These are phyloP conservation scores for Megatriorchis doriae DNA, from an alignment of 2,113 vertebrate species.

Conservation along the genomic window DNA sequence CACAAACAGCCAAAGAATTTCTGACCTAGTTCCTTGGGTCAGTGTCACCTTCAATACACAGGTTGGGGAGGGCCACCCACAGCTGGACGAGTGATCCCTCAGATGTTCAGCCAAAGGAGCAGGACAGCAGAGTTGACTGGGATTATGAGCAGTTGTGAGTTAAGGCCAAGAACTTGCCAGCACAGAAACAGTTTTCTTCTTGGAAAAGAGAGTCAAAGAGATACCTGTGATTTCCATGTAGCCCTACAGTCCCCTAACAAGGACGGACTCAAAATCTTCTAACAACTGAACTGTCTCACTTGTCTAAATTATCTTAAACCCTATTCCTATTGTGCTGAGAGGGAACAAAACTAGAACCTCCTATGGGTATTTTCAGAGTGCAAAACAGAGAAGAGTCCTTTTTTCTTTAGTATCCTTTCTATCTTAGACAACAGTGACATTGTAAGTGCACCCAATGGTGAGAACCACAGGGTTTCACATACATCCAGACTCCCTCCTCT, in stretches of 20 bases:
- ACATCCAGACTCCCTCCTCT: neutral
- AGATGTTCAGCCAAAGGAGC: neutral
- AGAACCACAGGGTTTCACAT: neutral
- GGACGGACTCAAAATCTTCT: neutral
- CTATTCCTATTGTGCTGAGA: neutral
- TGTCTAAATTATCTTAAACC: neutral
- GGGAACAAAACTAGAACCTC: neutral
- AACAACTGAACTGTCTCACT: neutral
- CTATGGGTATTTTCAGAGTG: neutral
- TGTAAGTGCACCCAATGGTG: neutral
- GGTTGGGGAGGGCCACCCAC: neutral
- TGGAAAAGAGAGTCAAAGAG: neutral
- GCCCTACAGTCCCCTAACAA: neutral
- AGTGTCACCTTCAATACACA: accelerated
- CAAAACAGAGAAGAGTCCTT: neutral
- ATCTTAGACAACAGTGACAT: neutral
- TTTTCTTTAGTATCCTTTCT: neutral
- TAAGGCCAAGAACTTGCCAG: neutral
- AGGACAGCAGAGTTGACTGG: neutral
- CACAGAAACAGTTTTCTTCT: neutral
- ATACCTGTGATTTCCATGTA: neutral
- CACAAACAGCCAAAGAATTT: neutral
- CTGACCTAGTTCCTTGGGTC: neutral
- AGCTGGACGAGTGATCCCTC: accelerated
- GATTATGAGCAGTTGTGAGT: neutral